phyloP scores from a whole-genome alignment of 2,113 vertebrate genomes.

The Passer domesticus region DNA sequence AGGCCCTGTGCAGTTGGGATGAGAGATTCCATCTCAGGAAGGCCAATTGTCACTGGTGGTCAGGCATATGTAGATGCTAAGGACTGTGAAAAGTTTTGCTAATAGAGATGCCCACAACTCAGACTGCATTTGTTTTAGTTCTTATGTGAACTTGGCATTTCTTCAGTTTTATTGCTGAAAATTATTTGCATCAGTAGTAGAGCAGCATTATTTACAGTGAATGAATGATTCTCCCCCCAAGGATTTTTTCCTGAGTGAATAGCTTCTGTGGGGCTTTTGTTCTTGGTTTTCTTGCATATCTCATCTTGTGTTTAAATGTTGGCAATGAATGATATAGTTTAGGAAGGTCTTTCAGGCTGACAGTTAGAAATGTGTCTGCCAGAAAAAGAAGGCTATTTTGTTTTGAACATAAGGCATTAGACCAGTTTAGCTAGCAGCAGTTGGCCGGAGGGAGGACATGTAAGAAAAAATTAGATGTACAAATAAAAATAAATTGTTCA shows the following conservation, averaged over 20 bases:
- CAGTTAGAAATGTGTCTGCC: background rate
- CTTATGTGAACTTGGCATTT: background rate
- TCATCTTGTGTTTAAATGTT: background rate
- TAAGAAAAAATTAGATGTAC: background rate
- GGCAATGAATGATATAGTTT: background rate
- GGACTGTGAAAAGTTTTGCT: background rate
- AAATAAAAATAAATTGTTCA: background rate
- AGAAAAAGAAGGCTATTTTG: background rate
- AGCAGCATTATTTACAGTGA: background rate
- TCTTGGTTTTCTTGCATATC: background rate
- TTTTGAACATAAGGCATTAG: background rate
- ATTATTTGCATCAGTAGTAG: background rate
- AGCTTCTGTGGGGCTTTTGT: background rate
- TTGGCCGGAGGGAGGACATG: background rate
- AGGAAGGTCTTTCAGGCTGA: background rate
- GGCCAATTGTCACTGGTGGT: background rate
- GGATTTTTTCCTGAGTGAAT: background rate
- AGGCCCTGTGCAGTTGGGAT: background rate
- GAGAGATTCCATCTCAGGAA: background rate
- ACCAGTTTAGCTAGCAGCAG: background rate
- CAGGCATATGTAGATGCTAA: background rate
- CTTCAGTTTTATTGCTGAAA: background rate
- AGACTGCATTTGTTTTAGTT: background rate
- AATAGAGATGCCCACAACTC: background rate
- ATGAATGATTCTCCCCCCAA: background rate